Base-by-base conservation (phyloP, 1,140 invertebrate species). In the Saxidomus purpurata region DNA sequence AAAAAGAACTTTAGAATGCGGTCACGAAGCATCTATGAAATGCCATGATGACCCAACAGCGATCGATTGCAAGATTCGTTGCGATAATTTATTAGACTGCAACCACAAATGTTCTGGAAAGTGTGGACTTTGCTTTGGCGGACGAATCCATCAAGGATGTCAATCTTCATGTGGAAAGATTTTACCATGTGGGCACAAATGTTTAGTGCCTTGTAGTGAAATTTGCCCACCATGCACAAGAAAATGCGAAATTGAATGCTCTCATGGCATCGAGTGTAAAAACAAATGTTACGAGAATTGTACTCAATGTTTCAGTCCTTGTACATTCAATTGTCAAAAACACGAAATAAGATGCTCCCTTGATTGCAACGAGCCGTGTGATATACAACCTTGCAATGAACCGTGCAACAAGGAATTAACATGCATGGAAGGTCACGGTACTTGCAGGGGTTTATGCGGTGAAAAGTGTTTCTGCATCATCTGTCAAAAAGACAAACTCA, bases 281-380 rank as follows among this genome's bases (percentile, higher is more conserved):
- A 94, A 96, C 25, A 90, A 92, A 49, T 97, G 97, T 94, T 97
- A 97, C 3, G 94, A 95, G 49, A 96, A 96, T 1, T 98, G 97
- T 94, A 92, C 90, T 2, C 92, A 93, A 0, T 97, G 97, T 89
- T 93, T 95, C 91, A 97, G 97, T 71, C 67, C 69, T 28, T 94
- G 94, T 77, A 2, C 31, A 0, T 96, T 95, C 94, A 28, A 59
- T 9, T 96, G 97, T 92, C 8, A 52, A 31, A 97, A 97, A 94
- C 9, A 55, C 34, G 97, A 97, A 94, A 93, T 95, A 2, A 89
- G 89, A 80, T 97, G 97, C 93, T 93, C n/a, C 1, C 96, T 95
- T 43, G 91, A 92, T 94, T 98, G 97, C 95, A 89, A 92, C 36
- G 95, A 97, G 89, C 93, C 95, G 43, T 98, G 97, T 94, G 95